Evolutionary conservation across 2,888 invertebrate genomes (phyloP).

Genomic region (Acronicta alni): DNA sequence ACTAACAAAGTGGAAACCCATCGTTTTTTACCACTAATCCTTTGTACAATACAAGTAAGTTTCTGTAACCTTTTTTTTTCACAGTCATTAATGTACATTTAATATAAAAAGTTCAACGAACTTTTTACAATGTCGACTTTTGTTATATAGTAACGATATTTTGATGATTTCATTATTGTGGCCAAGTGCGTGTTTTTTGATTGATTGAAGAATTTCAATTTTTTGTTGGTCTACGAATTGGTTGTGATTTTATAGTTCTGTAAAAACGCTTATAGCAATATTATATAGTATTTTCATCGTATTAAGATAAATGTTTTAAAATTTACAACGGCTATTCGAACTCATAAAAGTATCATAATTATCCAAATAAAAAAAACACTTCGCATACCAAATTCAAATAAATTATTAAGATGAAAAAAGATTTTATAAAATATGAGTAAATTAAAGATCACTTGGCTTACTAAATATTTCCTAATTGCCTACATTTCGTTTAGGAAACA

Average conservation of each 20-base stretch:
- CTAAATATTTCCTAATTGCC: constrained; percentile 1
- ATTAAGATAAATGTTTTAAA: no score
- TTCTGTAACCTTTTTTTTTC: constrained; percentile 50
- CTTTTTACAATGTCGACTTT: constrained; percentile 62
- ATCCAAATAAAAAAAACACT: no score
- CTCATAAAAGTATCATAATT: no score
- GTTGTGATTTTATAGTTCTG: not conserved
- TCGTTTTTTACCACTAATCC: constrained; percentile 58
- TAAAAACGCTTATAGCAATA: not conserved
- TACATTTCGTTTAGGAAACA: constrained; percentile 1
- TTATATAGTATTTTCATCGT: no score
- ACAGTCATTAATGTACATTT: constrained; percentile 60
- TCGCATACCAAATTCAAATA: no score
- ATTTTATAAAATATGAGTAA: not conserved
- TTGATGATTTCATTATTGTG: constrained; percentile 28
- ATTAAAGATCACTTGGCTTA: not conserved
- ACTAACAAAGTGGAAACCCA: constrained; percentile 56
- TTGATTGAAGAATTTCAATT: not conserved
- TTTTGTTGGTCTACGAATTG: constrained; percentile 2
- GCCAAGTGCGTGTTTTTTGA: constrained; percentile 10
- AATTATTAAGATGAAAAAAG: not conserved
- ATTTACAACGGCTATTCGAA: no score
- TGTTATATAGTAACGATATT: constrained; percentile 44
- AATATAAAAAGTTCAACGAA: constrained; percentile 61
- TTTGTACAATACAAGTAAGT: constrained; percentile 41